These are phyloP conservation scores for Gymnocypris eckloni DNA, from an alignment of 2,797 vertebrate genomes.

Conservation along the genomic window DNA sequence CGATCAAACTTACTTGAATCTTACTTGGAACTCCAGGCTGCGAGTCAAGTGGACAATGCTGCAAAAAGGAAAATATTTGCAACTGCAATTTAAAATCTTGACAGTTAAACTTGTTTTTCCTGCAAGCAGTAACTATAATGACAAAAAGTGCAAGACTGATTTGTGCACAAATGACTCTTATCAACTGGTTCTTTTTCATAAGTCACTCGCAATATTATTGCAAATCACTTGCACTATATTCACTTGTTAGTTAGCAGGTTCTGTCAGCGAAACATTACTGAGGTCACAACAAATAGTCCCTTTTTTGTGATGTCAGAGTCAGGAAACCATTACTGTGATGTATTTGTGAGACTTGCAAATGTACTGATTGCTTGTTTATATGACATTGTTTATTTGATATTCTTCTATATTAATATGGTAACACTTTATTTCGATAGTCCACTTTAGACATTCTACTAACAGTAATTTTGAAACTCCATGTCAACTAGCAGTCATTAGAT, in stretches of 20 bases:
- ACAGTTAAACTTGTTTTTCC: neutral
- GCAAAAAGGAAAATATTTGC: neutral
- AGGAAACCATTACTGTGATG: neutral
- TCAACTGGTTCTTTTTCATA: neutral
- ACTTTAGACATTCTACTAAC: no score
- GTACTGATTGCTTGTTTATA: neutral
- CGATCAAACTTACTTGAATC: neutral
- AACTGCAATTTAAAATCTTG: neutral
- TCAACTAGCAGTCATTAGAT: no score
- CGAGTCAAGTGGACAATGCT: neutral
- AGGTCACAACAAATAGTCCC: neutral
- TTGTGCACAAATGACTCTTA: neutral
- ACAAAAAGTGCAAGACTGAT: neutral
- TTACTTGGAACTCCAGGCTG: constrained; percentile 9
- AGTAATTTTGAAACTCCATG: no score
- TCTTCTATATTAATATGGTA: no score
- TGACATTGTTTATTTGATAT: neutral
- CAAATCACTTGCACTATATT: neutral
- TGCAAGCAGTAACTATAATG: neutral
- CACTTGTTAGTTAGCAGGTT: neutral
- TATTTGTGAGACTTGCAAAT: neutral
- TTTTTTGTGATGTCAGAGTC: no score
- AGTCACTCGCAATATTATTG: neutral
- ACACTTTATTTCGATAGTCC: no score
- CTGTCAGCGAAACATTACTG: neutral